Conservation (phyloP, 1,140 invertebrate genomes). For the Aphelenchoides besseyi region DNA sequence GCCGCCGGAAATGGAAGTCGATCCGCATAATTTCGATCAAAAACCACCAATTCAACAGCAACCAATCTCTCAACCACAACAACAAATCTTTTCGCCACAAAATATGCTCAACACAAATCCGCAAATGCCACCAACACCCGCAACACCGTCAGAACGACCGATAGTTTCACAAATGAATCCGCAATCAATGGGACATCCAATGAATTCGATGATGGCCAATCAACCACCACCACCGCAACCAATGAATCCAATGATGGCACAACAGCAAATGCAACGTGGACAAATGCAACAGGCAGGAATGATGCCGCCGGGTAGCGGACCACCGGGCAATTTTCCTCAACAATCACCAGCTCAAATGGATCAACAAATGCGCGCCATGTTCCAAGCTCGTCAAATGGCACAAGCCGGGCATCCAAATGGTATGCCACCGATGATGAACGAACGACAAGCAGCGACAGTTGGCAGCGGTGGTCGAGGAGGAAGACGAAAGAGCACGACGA, state of each 20-base stretch:
- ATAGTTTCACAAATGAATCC: slow-evolving; percentile 3
- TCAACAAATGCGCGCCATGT: background rate
- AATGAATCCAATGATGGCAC: slow-evolving; percentile 32
- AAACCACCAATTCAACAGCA: slow-evolving; percentile 29
- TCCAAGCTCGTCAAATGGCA: too few relatives aligned
- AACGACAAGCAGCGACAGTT: too few relatives aligned
- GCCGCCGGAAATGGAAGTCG: slow-evolving; percentile 18
- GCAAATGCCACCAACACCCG: slow-evolving; percentile 11
- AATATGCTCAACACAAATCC: background rate
- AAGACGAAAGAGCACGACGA: background rate
- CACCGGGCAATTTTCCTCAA: background rate
- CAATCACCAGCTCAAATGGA: slow-evolving; percentile 15
- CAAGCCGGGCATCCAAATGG: too few relatives aligned
- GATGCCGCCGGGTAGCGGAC: slow-evolving; percentile 14
- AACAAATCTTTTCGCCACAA: slow-evolving; percentile 8
- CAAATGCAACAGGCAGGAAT: background rate
- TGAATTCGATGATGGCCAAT: background rate
- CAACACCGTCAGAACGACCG: slow-evolving; percentile 6
- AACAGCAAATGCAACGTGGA: background rate
- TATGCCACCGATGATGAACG: too few relatives aligned
- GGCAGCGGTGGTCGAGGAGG: background rate
- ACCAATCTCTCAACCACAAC: slow-evolving; percentile 19
- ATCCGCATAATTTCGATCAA: slow-evolving; percentile 8
- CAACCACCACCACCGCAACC: background rate
- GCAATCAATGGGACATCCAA: background rate